Evolutionary conservation across 2,797 vertebrate genomes (phyloP), one percentile per base, ranked within the genome.

Genomic region (Acrossocheilus wenchowensis): DNA sequence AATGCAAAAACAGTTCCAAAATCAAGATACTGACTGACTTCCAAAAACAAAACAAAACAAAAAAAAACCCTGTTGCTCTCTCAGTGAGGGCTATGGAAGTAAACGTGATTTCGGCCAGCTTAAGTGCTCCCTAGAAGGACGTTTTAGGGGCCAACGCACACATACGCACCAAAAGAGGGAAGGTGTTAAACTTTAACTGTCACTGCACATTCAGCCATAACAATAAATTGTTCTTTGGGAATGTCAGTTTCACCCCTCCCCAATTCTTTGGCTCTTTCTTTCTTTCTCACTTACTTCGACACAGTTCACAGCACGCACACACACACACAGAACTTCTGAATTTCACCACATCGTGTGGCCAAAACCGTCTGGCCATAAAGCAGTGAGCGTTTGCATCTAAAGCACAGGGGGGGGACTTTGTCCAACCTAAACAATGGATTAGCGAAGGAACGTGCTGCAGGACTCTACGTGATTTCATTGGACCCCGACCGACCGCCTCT

Each of bases 41-140:
- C 84, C 85, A 79, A 81, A 87, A 80, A 73, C 54, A n/a, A 80
- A 83, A 74, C 78, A 78, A 77, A 64, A 19, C 80, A 83, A 64
- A 78, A 77, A 64, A 19, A 83, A 83, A 64, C 90, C 91, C 91
- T 85, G 48, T 83, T 88, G 68, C 66, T 57, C 90, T 92, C 88
- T 89, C 90, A 91, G 87, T 83, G 88, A 91, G 88, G 78, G 81
- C 90, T 90, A 57, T 89, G 89, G 89, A 91, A 91, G 90, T 91
- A 92, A 93, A 92, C 87, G 83, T 88, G 94, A 94, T 93, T 93
- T 89, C 50, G 90, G 91, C 90, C 90, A 86, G 93, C 93, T 94
- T 94, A 94, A 94, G 92, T 92, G 94, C 92, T 94, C 92, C 90
- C 92, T 93, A 93, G 93, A 95, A 93, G 93, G 92, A 93, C 91